Evolutionary conservation across 2,888 invertebrate genomes (phyloP).

Genomic region (Taenaris catops): DNA sequence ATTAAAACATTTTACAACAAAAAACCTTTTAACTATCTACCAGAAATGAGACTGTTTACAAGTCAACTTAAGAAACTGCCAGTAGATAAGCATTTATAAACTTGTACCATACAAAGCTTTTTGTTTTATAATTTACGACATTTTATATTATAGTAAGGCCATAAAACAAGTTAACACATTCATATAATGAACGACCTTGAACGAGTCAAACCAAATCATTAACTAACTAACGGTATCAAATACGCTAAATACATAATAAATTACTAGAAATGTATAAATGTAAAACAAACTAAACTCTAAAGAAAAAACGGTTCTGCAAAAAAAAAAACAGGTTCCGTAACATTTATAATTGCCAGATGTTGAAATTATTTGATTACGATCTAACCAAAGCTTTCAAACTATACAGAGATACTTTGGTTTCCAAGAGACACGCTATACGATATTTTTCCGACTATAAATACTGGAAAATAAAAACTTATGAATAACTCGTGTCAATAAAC

Average conservation of each 20-base stretch:
- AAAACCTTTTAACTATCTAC: slow-evolving; percentile 24
- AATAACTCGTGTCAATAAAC: slow-evolving; percentile 5
- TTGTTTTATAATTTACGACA: slow-evolving; percentile 19
- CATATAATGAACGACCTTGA: slow-evolving; percentile 29
- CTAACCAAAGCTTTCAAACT: slow-evolving; percentile 39
- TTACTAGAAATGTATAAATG: slow-evolving; percentile 13
- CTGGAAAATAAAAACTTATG: slow-evolving; percentile 46
- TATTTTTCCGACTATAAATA: slow-evolving; percentile 36
- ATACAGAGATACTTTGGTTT: slow-evolving; percentile 49
- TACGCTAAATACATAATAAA: slow-evolving; percentile 20
- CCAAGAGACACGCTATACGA: slow-evolving; percentile 44
- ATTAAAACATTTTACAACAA: slow-evolving; percentile 24
- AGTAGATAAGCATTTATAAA: slow-evolving; percentile 14
- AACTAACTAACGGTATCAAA: slow-evolving; percentile 43
- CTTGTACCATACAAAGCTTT: slow-evolving; percentile 16
- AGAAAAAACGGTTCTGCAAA: slow-evolving; percentile 11
- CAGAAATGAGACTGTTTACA: slow-evolving; percentile 23
- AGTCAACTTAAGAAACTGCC: slow-evolving; percentile 24
- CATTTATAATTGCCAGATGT: slow-evolving; percentile 8
- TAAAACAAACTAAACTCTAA: slow-evolving; percentile 22
- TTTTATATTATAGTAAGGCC: slow-evolving; percentile 49
- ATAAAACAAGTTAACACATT: slow-evolving; percentile 52
- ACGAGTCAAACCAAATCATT: slow-evolving; percentile 43
- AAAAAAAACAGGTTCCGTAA: slow-evolving; percentile 7
- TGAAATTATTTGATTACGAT: slow-evolving; percentile 17